phyloP scores from a whole-genome alignment of 2,113 vertebrate species.

The Catagonus wagneri region DNA sequence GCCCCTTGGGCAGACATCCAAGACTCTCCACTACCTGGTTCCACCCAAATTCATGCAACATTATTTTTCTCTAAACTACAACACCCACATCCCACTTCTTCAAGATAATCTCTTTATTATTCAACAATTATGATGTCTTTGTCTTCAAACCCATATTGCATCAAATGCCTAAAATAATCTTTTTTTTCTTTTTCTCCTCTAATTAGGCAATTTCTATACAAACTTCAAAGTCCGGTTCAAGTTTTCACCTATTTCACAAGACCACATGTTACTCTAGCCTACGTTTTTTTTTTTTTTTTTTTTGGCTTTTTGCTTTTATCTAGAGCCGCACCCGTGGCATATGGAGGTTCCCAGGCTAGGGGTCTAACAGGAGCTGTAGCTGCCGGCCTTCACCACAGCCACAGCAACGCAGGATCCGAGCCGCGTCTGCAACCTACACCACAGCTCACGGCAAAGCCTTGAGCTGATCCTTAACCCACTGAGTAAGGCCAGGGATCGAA shows the following conservation, averaged over 20 bases:
- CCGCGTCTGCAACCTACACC: too few relatives aligned
- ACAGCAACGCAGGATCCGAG: too few relatives aligned
- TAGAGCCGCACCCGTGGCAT: too few relatives aligned
- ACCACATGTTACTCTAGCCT: background rate
- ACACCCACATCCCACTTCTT: background rate
- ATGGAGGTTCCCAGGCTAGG: too few relatives aligned
- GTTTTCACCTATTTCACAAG: background rate
- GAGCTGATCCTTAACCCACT: too few relatives aligned
- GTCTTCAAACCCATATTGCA: background rate
- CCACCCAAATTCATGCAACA: background rate
- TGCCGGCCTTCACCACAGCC: too few relatives aligned
- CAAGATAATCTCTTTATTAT: background rate
- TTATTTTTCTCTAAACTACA: constrained; percentile 30
- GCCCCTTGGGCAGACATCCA: background rate
- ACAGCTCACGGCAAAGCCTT: too few relatives aligned
- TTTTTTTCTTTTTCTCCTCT: background rate
- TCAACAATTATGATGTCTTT: background rate
- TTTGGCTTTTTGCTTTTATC: too few relatives aligned
- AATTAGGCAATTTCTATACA: background rate
- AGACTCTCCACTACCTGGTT: background rate
- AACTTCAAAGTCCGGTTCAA: background rate
- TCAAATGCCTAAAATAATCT: background rate
- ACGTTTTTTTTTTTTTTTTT: too few relatives aligned
- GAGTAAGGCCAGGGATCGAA: too few relatives aligned
- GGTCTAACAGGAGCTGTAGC: too few relatives aligned